Evolutionary conservation across 2,888 invertebrate species (phyloP).

Genomic region (Salpingus planirostris): DNA sequence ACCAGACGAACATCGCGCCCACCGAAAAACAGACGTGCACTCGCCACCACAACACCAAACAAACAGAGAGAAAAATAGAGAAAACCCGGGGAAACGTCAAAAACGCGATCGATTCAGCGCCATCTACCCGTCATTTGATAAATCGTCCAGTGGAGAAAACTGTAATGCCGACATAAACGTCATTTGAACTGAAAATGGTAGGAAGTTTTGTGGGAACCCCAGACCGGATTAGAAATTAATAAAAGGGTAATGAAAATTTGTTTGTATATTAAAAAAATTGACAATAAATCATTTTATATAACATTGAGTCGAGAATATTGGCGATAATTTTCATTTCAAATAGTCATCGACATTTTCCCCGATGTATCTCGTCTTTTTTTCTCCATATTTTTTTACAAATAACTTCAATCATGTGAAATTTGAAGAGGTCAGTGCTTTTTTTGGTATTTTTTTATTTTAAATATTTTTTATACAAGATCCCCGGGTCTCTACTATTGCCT

Average conservation of each 20-base stretch:
- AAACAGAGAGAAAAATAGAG: not conserved
- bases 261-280: conserved; percentile 44
- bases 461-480: conserved; percentile 29
- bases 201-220: not conserved
- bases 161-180: too few species aligned
- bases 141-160: too few species aligned
- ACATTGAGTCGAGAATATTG: conserved; percentile 39
- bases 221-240: too few species aligned
- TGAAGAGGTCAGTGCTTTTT: conserved; percentile 24
- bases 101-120: too few species aligned
- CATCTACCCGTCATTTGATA: too few species aligned
- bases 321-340: conserved; percentile 36
- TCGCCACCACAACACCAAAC: not conserved
- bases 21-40: not conserved
- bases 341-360: conserved; percentile 41
- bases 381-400: too few species aligned
- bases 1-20: not conserved
- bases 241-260: conserved; percentile 28
- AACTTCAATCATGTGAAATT: conserved; percentile 22
- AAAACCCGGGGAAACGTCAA: not conserved
- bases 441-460: too few species aligned
- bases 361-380: too few species aligned
- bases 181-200: not conserved
- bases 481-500: conserved; percentile 39
- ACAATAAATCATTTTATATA: conserved; percentile 41